These are phyloP conservation scores for Atta cephalotes DNA, from an alignment of 1,140 invertebrate species.

Conservation along the genomic window DNA sequence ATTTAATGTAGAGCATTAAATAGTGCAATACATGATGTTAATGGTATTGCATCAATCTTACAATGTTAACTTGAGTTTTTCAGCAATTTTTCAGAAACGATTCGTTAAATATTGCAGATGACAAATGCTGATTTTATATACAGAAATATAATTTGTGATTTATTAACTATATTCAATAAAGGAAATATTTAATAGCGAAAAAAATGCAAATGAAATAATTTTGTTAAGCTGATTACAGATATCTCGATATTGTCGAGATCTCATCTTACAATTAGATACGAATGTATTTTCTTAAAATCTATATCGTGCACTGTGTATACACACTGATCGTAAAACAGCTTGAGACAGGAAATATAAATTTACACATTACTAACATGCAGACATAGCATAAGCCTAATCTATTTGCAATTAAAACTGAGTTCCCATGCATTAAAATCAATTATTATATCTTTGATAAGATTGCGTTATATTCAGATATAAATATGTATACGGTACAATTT, in stretches of 20 bases:
- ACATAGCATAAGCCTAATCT: conserved; percentile 50
- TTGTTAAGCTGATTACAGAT: not conserved
- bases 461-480: not conserved
- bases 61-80: not conserved
- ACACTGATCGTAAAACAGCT: conserved; percentile 35
- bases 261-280: not conserved
- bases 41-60: not conserved
- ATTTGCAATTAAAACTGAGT: conserved; percentile 57
- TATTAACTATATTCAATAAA: not conserved
- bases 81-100: not conserved
- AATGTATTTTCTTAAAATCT: conserved; percentile 18
- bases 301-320: conserved; percentile 44
- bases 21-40: not conserved
- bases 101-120: conserved; percentile 1
- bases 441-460: not conserved
- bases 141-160: not conserved
- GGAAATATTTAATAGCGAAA: not conserved
- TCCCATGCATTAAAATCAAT: conserved; percentile 30
- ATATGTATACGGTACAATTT: not conserved
- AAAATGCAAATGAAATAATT: not conserved
- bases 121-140: not conserved
- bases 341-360: conserved; percentile 42
- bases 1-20: not conserved
- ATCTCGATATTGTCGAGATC: not conserved
- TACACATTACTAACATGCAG: conserved; percentile 53